phyloP scores from a whole-genome alignment of 1,140 invertebrate genomes.

The Sesamia nonagrioides region DNA sequence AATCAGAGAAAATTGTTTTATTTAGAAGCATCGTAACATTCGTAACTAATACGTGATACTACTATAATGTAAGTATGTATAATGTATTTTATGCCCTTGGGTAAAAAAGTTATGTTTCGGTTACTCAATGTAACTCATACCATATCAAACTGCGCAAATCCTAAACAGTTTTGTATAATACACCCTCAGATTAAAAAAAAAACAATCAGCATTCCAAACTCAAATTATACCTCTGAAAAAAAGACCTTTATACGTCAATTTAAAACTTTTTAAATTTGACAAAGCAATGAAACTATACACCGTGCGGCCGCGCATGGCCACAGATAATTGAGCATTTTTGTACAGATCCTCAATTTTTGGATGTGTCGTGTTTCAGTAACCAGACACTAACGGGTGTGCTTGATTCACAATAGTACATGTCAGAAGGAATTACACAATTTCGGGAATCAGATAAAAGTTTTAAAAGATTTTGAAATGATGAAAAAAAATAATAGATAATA shows the following conservation, averaged over 20 bases:
- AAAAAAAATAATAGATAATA: background rate
- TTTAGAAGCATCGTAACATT: too few species aligned
- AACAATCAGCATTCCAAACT: constrained; percentile 33
- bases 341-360: constrained; percentile 34
- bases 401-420: constrained; percentile 48
- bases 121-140: background rate
- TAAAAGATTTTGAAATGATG: background rate
- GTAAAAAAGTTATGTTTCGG: background rate
- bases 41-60: too few species aligned
- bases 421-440: constrained; percentile 45
- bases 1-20: too few species aligned
- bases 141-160: background rate
- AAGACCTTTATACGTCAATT: constrained; percentile 37
- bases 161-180: background rate
- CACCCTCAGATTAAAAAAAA: background rate
- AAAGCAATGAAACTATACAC: constrained; percentile 44
- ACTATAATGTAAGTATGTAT: too few species aligned
- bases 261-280: constrained; percentile 41
- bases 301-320: constrained; percentile 32
- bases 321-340: constrained; percentile 49
- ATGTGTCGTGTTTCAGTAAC: constrained; percentile 46
- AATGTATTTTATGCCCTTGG: background rate
- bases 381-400: constrained; percentile 39
- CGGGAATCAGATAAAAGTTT: constrained; percentile 31
- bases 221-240: background rate